phyloP scores from a whole-genome alignment of 1,140 invertebrate species.

The Nasonia giraulti region DNA sequence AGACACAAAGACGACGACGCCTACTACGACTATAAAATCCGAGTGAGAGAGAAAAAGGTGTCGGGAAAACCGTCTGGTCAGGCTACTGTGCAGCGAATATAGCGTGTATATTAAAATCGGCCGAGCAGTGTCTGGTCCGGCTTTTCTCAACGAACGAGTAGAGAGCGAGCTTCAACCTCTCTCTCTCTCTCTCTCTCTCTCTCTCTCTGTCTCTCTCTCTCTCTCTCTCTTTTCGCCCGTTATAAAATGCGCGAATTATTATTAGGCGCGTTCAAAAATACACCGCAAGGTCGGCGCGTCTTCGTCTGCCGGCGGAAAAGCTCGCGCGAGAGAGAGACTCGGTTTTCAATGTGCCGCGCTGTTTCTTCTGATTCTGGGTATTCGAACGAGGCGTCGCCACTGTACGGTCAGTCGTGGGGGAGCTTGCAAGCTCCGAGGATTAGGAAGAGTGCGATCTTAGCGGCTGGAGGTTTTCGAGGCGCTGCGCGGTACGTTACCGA shows the following conservation, averaged over 20 bases:
- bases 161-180: not conserved
- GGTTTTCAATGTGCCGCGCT: constrained; percentile 7
- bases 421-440: constrained; percentile 15
- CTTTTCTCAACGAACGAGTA: not conserved
- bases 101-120: not conserved
- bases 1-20: not conserved
- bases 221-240: constrained; percentile 51
- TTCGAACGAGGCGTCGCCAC: constrained; percentile 49
- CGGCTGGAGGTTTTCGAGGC: not conserved
- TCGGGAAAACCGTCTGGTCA: not conserved
- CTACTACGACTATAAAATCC: not conserved
- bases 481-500: not conserved
- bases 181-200: constrained; percentile 42
- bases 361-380: not conserved
- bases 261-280: constrained; percentile 70
- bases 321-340: not conserved
- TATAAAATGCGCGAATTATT: constrained; percentile 73
- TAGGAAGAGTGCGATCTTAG: constrained; percentile 24
- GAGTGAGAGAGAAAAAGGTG: not conserved
- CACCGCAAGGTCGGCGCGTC: constrained; percentile 71
- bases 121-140: not conserved
- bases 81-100: not conserved
- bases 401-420: not conserved
- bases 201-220: constrained; percentile 39
- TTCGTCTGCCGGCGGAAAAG: constrained; percentile 21